phyloP scores from a whole-genome alignment of 2,888 invertebrate genomes.

The Eilema depressum region DNA sequence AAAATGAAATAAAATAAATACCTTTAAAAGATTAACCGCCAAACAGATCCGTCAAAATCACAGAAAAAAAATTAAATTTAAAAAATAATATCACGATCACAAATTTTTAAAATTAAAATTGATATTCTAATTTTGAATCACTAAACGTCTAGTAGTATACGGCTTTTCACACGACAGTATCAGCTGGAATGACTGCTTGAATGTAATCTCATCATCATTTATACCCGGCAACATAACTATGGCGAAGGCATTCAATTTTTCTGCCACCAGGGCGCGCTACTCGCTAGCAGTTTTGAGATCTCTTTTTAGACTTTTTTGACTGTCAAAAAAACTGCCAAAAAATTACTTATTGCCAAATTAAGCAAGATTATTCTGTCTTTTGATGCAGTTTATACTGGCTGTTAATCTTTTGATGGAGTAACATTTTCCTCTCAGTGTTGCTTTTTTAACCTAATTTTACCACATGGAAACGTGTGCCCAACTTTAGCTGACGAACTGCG shows the following conservation, averaged over 20 bases:
- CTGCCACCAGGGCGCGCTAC: conserved; percentile 6
- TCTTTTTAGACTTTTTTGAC: not conserved
- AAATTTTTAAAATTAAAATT: conserved; percentile 25
- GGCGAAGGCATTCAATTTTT: not conserved
- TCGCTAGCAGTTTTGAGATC: not conserved
- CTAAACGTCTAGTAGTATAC: conserved; percentile 44
- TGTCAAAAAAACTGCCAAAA: not conserved
- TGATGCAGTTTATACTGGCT: too few species aligned
- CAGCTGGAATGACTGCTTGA: conserved; percentile 68
- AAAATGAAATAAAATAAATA: conserved; percentile 41
- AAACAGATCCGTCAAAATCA: conserved; percentile 40
- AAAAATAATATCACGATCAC: conserved; percentile 43
- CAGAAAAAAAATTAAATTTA: conserved; percentile 34
- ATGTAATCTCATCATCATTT: conserved; percentile 65
- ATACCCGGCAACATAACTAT: conserved; percentile 52
- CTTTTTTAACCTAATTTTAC: not conserved
- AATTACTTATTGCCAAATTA: not conserved
- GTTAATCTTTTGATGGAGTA: not conserved
- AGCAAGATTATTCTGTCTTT: not conserved
- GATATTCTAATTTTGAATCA: conserved; percentile 47
- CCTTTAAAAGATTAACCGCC: conserved; percentile 52
- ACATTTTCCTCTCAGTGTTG: not conserved
- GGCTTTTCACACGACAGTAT: conserved; percentile 58
- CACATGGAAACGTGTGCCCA: not conserved
- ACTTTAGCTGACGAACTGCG: not conserved